These are phyloP conservation scores for Drosophila paranaensis DNA, from an alignment of 2,888 invertebrate species.

Conservation along the genomic window DNA sequence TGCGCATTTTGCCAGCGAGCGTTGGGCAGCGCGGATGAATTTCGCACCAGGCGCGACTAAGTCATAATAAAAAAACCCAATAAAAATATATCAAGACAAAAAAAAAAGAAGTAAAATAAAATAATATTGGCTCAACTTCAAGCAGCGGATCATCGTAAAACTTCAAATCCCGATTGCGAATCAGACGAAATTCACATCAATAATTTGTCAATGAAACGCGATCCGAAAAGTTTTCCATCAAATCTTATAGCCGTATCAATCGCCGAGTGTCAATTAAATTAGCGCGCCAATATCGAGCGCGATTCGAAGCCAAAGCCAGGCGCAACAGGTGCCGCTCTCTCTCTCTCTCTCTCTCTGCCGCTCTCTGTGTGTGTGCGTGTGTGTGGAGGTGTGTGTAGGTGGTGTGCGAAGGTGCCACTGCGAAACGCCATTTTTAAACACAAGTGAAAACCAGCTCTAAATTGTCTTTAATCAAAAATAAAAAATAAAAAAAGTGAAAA, in stretches of 20 bases:
- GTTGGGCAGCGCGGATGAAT: conserved; percentile 77
- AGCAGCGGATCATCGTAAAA: conserved; percentile 22
- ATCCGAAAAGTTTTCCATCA: conserved; percentile 69
- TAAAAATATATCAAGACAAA: conserved; percentile 15
- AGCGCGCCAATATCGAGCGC: conserved; percentile 58
- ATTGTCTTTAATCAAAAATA: neutral
- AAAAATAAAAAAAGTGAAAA: conserved; percentile 5
- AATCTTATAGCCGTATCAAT: conserved; percentile 37
- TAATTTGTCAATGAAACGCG: conserved; percentile 61
- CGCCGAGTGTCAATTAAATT: conserved; percentile 72
- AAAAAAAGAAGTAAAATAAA: conserved; percentile 1
- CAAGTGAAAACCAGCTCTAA: conserved; percentile 41
- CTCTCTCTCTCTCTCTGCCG: neutral
- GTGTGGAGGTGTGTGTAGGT: conserved; percentile 1
- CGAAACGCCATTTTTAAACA: conserved; percentile 10
- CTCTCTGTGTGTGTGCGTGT: neutral
- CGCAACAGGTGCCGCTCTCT: conserved; percentile 54
- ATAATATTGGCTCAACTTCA: conserved; percentile 20
- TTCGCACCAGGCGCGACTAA: conserved; percentile 60
- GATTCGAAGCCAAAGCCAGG: conserved; percentile 30
- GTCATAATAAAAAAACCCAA: conserved; percentile 8
- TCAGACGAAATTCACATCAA: conserved; percentile 31
- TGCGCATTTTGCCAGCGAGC: conserved; percentile 78
- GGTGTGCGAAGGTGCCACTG: conserved; percentile 4
- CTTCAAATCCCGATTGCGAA: conserved; percentile 27